A percentile compares a stretch with the other conserved stretches of the same genome.
Evolutionary conservation across 2,888 invertebrate genomes (phyloP).

Genomic region (Acleris laterana): DNA sequence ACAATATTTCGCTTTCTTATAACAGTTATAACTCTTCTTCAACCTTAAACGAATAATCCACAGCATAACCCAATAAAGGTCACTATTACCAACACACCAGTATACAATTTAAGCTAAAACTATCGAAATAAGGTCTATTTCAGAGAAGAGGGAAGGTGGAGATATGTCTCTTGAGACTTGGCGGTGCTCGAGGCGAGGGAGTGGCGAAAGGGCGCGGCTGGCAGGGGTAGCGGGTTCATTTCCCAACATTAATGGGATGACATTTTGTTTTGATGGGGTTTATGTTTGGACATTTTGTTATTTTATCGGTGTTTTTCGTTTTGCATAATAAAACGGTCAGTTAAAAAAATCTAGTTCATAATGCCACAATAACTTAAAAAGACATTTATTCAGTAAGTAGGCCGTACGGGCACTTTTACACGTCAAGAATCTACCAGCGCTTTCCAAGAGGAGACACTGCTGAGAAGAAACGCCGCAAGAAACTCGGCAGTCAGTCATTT

Average conservation of each 20-base stretch:
- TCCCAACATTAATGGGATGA: constrained; percentile 27
- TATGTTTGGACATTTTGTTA: background rate
- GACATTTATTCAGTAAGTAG: too few species aligned
- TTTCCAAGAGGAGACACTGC: too few species aligned
- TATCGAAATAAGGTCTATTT: background rate
- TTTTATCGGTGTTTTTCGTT: background rate
- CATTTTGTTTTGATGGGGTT: constrained; percentile 22
- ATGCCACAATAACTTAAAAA: too few species aligned
- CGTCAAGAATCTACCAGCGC: too few species aligned
- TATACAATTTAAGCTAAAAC: background rate
- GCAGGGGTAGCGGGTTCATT: constrained; percentile 28
- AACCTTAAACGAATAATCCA: background rate
- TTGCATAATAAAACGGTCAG: background rate
- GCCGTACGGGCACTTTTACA: too few species aligned
- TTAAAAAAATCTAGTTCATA: too few species aligned
- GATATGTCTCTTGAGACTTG: background rate
- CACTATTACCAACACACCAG: background rate
- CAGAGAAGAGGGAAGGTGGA: background rate
- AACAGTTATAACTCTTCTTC: background rate
- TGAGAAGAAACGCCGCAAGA: too few species aligned
- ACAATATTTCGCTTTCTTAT: background rate
- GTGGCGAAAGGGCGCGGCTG: constrained; percentile 27
- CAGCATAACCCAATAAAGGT: background rate
- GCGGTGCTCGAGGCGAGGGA: constrained; percentile 5
- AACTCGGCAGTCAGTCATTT: too few species aligned